Conservation (phyloP, 1,140 invertebrate species). For the Heliconius himera region DNA sequence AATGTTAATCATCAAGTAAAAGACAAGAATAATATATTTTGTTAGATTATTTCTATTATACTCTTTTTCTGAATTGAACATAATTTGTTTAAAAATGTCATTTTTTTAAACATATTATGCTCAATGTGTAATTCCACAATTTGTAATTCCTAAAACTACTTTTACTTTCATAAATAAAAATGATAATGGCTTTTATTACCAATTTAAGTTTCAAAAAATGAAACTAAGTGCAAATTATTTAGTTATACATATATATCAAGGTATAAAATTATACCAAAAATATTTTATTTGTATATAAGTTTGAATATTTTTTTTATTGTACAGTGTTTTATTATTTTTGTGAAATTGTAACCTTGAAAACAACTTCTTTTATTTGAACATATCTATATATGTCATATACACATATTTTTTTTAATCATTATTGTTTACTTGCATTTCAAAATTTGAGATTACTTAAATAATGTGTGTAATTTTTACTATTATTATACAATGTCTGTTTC, state of each 20-base stretch:
- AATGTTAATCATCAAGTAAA: conserved; percentile 38
- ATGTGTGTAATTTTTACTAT: not conserved
- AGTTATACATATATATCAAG: conserved; percentile 32
- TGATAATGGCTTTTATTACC: not conserved
- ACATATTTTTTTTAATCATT: too few relatives aligned
- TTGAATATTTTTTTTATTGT: conserved; percentile 37
- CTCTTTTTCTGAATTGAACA: conserved; percentile 23
- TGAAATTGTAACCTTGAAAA: not conserved
- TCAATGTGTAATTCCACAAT: not conserved
- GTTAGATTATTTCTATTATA: conserved; percentile 34
- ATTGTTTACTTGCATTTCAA: too few relatives aligned
- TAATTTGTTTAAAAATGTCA: not conserved
- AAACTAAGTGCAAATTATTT: conserved; percentile 32
- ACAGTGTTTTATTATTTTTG: conserved; percentile 25
- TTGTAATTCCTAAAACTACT: not conserved
- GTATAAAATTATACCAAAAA: conserved; percentile 41
- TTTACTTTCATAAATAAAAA: not conserved
- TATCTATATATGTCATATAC: not conserved
- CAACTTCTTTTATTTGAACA: not conserved
- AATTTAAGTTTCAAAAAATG: conserved; percentile 1
- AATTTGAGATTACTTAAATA: too few relatives aligned
- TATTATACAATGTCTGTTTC: not conserved
- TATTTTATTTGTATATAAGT: conserved; percentile 38
- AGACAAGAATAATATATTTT: conserved; percentile 42
- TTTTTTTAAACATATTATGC: not conserved